phyloP scores from a whole-genome alignment of 2,797 vertebrate species.

The Denticeps clupeoides region DNA sequence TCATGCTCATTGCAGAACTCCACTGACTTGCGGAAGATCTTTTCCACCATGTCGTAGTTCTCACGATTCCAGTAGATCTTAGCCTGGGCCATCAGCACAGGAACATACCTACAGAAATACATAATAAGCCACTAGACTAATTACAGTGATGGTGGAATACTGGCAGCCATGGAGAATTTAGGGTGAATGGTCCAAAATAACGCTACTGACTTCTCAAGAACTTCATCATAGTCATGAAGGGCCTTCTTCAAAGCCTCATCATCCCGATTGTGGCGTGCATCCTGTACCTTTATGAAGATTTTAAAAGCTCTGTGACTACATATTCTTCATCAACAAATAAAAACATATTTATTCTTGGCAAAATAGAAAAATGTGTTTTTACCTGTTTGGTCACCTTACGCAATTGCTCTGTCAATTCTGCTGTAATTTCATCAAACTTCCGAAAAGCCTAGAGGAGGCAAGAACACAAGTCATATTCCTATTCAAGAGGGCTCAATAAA shows the following conservation, averaged over 20 bases:
- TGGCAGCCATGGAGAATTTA: no score
- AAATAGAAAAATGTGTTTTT: background rate
- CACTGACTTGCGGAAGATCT: constrained; percentile 86
- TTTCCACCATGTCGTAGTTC: constrained; percentile 88
- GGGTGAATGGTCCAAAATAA: background rate
- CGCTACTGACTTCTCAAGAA: constrained; percentile 70
- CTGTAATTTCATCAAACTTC: constrained; percentile 80
- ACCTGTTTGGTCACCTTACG: constrained; percentile 79
- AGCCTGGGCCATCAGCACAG: constrained; percentile 89
- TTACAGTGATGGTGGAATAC: no score
- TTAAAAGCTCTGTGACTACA: no score
- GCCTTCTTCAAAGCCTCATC: constrained; percentile 72
- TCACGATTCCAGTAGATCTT: constrained; percentile 96
- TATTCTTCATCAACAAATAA: background rate
- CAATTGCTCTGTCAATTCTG: constrained; percentile 73
- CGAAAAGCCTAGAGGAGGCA: constrained; percentile 63
- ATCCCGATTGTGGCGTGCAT: constrained; percentile 66
- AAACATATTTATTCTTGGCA: background rate
- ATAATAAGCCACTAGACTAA: background rate
- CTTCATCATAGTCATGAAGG: constrained; percentile 74
- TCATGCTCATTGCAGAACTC: constrained; percentile 88
- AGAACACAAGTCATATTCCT: background rate
- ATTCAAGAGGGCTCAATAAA: no score
- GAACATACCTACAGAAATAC: constrained; percentile 62
- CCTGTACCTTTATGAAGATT: constrained; percentile 60